Base-by-base conservation (phyloP, 2,888 invertebrate genomes). In the Standfussiana lucernea region DNA sequence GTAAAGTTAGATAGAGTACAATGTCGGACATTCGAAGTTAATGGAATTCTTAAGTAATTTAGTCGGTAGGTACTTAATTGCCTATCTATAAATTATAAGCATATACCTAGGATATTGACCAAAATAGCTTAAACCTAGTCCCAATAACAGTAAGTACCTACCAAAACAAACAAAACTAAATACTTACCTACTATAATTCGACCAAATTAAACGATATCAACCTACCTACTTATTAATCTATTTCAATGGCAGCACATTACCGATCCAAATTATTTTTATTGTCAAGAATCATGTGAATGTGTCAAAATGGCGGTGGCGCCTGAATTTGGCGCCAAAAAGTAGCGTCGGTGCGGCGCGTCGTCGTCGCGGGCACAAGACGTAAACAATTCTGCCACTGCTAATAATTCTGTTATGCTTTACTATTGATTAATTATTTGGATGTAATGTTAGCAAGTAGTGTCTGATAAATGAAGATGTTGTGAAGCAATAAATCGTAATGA, bases 281-380 rank as follows among this genome's bases (percentile, higher is more conserved):
- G 93, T 93, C 93, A 91, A 92, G 92, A 93, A 94, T 93, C 93
- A 94, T 94, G 92, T 92, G 93, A 90, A 93, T 92, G 93, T 93
- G 92, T 91, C 92, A 93, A 93, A 89, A 92, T 92, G 94, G 94
- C 94, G 89, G 92, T 93, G 94, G 95, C 94, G 94, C 92, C 92
- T 84, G 89, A 91, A 92, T 93, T 94, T 92, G 94, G 94, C 94
- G 95, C 94, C 95, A 93, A 93, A 92, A 92, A 88, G 91, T 91
- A 92, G 91, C 92, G 92, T 92, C 92, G 88, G 85, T 83, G 79
- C 83, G 88, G 80, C 87, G 87, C 86, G 89, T 77, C 90, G 89
- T 77, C 90, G 91, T 82, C 89, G 86, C 88, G 90, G 86, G 88
- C 90, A 82, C 87, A 86, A 81, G 90, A 90, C 90, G 91, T 90